Evolutionary conservation across 2,113 vertebrate species (phyloP).

Genomic region (Pungitius pungitius): DNA sequence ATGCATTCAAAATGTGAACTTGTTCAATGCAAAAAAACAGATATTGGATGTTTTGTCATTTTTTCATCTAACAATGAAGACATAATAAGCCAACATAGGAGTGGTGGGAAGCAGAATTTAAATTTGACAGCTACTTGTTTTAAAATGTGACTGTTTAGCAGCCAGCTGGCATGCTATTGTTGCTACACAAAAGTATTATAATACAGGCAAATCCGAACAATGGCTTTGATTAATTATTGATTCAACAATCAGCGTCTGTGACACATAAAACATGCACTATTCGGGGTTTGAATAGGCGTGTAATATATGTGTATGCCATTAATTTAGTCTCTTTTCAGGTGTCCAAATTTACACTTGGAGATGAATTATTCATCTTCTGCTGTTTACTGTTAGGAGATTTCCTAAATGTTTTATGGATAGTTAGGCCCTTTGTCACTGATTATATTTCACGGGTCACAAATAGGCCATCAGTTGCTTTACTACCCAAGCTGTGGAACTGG

Average conservation of each 20-base stretch:
- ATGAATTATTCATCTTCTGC: not conserved
- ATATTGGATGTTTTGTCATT: not conserved
- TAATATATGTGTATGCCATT: not conserved
- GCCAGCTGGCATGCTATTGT: conserved; percentile 1
- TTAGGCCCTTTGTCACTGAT: not conserved
- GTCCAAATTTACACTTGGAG: not conserved
- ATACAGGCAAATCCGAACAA: not conserved
- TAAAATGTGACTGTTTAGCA: not conserved
- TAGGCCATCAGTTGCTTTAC: not conserved
- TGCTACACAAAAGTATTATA: conserved; percentile 3
- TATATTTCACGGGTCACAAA: not conserved
- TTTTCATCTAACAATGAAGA: not conserved
- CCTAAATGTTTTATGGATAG: not conserved
- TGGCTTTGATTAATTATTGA: conserved; percentile 1
- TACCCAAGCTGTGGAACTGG: not conserved
- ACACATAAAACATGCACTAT: not conserved
- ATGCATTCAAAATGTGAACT: not conserved
- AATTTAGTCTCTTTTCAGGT: not conserved
- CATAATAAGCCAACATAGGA: not conserved
- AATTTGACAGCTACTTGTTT: not conserved
- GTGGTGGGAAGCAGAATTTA: not conserved
- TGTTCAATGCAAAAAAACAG: not conserved
- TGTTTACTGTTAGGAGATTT: not conserved
- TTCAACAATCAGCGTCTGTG: not conserved
- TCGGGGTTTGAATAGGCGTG: not conserved